Evolutionary conservation across 2,797 vertebrate species (phyloP).

Genomic region (Distichodus sexfasciatus): DNA sequence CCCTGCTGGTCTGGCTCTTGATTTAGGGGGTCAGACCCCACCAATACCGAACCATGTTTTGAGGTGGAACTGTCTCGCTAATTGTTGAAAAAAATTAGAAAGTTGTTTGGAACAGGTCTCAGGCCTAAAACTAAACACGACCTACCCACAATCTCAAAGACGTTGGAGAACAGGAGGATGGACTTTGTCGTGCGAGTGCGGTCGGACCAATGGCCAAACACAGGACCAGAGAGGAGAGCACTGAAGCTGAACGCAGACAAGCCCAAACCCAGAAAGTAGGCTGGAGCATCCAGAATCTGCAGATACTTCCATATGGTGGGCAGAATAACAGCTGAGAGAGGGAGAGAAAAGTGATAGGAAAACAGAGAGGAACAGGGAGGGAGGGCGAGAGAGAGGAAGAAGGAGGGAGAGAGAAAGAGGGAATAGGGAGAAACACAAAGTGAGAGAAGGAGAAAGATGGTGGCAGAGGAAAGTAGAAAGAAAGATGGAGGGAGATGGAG

Average conservation of each 20-base stretch:
- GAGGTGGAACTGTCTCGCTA: too few species aligned
- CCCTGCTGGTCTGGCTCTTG: not conserved
- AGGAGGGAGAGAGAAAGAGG: not conserved
- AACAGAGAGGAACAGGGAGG: constrained; percentile 8
- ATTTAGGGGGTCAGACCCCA: too few species aligned
- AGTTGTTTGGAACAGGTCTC: too few species aligned
- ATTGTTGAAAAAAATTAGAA: too few species aligned
- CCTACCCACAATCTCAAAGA: constrained; percentile 83
- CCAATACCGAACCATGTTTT: too few species aligned
- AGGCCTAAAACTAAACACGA: too few species aligned
- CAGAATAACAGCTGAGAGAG: constrained; percentile 77
- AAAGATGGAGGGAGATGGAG: too few species aligned
- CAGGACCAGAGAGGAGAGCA: constrained; percentile 73
- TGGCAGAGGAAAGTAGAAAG: too few species aligned
- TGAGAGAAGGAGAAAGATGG: too few species aligned
- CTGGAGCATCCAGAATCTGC: constrained; percentile 77
- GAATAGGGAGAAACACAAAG: too few species aligned
- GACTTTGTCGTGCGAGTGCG: constrained; percentile 71
- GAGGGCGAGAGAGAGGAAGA: constrained; percentile 6
- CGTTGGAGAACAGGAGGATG: constrained; percentile 79
- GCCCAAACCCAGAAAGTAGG: constrained; percentile 81
- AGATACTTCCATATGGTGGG: constrained; percentile 84
- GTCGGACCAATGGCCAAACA: constrained; percentile 82
- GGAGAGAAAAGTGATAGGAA: not conserved
- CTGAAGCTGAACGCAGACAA: constrained; percentile 83